Conservation (phyloP, 2,113 vertebrate genomes). For the Alaudala cheleensis region DNA sequence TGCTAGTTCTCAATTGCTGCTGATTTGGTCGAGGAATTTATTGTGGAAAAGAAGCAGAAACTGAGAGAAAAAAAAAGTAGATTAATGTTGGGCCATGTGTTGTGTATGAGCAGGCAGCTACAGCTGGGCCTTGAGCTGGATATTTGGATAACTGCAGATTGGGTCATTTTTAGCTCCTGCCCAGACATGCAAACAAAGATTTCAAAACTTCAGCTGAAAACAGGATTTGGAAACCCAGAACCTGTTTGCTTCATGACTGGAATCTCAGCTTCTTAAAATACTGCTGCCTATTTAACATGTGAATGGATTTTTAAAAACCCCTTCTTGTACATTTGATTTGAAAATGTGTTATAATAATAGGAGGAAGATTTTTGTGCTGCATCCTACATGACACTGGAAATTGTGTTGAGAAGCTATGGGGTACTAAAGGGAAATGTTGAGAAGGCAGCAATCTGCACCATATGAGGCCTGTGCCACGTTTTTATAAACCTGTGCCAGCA, state of each 20-base stretch:
- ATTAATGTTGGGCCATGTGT: background rate
- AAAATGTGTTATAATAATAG: background rate
- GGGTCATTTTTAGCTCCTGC: background rate
- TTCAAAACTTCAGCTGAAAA: background rate
- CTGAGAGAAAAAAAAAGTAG: background rate
- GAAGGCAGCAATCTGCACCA: background rate
- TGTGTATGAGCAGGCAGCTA: background rate
- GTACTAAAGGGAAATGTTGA: background rate
- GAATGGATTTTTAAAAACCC: background rate
- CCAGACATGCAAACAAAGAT: background rate
- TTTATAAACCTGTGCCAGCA: background rate
- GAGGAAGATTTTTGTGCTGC: background rate
- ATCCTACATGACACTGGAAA: background rate
- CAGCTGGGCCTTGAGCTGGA: background rate
- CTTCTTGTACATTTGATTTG: background rate
- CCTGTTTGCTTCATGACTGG: background rate
- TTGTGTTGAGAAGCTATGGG: background rate
- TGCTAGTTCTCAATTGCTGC: background rate
- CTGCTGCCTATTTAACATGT: background rate
- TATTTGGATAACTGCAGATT: background rate
- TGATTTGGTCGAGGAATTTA: background rate
- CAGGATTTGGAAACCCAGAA: background rate
- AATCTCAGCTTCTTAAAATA: background rate
- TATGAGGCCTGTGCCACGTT: background rate
- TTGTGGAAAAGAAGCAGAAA: background rate